Evolutionary conservation across 2,113 vertebrate species (phyloP), one percentile per base, ranked within the genome.

Genomic region (Lichenostomus cassidix): DNA sequence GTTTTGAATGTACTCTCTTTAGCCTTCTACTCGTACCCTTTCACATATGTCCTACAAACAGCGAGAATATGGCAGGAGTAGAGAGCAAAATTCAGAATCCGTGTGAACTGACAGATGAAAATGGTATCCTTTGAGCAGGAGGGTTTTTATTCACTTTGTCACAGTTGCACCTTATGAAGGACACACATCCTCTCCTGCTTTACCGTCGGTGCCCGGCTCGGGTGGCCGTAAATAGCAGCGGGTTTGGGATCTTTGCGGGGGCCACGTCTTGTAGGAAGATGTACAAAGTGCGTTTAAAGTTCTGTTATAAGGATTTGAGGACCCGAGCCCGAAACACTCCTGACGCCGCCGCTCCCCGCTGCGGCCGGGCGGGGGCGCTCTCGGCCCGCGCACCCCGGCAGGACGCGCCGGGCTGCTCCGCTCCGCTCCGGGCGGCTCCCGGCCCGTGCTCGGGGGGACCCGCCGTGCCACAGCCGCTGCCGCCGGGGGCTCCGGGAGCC

Each of bases 131-230:
- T 46, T 35, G 59, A 64, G 53, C 22, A 17, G 46, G 23, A 56
- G 27, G 25, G 46, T 8, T 83, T 86, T 71, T 64, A 58, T 12
- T 15, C 10, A 2, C 42, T 55, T 44, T 9, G 52, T 71, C 22
- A n/a, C 14, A 29, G 50, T 3, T 82, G 69, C 71, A 59, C 28
- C 10, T 17, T 77, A 69, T 46, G 21, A 39, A 47, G 44, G 46
- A 24, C 47, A 33, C 14, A 12, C 29, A 2, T 46, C 42, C 47
- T 62, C 80, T 91, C 65, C 58, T 63, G 69, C 56, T 75, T 98
- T 97, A 98, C 98, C 97, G 8, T 9, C 33, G 23, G 47, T 4
- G 33, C 59, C 42, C 14, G 59, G 8, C 7, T 28, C 4, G 23
- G 5, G 15, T 3, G 22, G 24, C 22, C 2, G 7, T 18, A 7